Evolutionary conservation across 2,888 invertebrate genomes (phyloP).

Genomic region (Smittia sp.): DNA sequence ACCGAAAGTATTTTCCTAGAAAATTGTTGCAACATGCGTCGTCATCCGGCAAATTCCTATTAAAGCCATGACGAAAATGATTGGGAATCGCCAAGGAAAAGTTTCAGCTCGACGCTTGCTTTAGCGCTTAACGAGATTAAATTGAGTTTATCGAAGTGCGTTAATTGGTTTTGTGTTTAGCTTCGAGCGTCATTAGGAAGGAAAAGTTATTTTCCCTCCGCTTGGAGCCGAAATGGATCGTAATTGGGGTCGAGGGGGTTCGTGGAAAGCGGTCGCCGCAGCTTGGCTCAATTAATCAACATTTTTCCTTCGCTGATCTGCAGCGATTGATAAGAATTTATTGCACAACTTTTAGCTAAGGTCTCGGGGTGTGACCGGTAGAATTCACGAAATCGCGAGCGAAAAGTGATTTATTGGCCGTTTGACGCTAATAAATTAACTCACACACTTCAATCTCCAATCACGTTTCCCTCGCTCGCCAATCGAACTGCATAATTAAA

Average conservation of each 20-base stretch:
- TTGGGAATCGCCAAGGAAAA: no score
- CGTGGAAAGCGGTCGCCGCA: background rate
- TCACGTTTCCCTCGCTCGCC: background rate
- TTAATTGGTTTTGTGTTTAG: background rate
- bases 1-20: no score
- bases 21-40: no score
- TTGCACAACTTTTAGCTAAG: background rate
- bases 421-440: background rate
- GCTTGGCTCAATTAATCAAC: background rate
- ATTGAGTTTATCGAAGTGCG: constrained; percentile 18
- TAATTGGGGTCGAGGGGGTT: background rate
- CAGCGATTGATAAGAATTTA: constrained; percentile 14
- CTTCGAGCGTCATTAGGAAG: background rate
- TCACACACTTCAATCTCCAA: background rate
- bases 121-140: background rate
- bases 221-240: background rate
- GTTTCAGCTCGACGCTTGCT: no score
- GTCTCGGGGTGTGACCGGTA: background rate
- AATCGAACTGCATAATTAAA: background rate
- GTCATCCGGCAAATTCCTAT: no score
- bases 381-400: background rate
- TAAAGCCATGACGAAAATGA: no score
- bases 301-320: background rate
- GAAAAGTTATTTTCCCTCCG: background rate
- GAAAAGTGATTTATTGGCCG: background rate